Evolutionary conservation across 2,113 vertebrate genomes (phyloP).

Genomic region (Orcinus orca): DNA sequence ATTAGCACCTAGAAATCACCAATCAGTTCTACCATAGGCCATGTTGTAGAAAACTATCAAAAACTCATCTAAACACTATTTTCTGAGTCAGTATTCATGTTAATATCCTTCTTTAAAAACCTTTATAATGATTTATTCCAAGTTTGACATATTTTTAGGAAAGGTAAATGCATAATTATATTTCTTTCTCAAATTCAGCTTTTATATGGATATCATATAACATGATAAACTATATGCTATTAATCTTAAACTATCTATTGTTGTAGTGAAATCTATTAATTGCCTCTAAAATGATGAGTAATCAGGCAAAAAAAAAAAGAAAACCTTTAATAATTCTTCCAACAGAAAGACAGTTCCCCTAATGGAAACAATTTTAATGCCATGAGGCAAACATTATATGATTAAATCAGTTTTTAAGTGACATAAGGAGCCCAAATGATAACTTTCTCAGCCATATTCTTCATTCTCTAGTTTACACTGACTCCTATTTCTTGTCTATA

Average conservation of each 20-base stretch:
- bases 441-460: background rate
- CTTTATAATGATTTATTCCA: background rate
- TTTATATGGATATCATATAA: background rate
- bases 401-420: background rate
- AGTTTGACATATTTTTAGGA: background rate
- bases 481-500: background rate
- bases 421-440: background rate
- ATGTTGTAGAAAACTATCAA: background rate
- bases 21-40: background rate
- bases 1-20: background rate
- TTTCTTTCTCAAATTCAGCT: background rate
- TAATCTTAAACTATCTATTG: background rate
- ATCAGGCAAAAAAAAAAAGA: background rate
- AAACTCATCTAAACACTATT: background rate
- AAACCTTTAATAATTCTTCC: background rate
- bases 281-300: background rate
- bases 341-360: background rate
- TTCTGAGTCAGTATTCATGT: background rate
- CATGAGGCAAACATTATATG: background rate
- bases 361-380: background rate
- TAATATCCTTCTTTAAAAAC: background rate
- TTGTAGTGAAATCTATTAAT: background rate
- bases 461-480: background rate
- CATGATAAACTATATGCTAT: background rate
- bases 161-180: background rate